Conservation (phyloP, 92 coral and sea anemone species). For the Anthopleura xanthogrammica region DNA sequence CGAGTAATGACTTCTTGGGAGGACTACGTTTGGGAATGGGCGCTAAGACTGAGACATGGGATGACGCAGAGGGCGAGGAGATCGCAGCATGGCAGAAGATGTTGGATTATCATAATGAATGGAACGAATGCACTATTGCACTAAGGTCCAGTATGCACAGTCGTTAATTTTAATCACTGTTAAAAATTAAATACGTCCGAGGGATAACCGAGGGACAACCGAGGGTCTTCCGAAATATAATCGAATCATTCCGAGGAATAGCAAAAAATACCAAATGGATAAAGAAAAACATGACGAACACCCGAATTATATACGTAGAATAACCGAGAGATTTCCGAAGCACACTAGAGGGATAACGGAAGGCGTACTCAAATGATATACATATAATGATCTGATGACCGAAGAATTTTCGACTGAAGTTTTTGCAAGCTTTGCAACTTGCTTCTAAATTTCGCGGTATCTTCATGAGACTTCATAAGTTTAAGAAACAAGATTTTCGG, state of each 20-base stretch:
- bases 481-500: neutral
- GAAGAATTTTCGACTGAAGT: neutral
- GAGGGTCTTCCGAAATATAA: neutral
- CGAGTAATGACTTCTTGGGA: slow-evolving; percentile 95
- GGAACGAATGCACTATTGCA: slow-evolving; percentile 72
- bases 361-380: too few relatives aligned
- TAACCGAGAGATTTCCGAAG: too few relatives aligned
- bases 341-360: too few relatives aligned
- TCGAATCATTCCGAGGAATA: neutral
- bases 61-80: slow-evolving; percentile 86
- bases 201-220: too few relatives aligned
- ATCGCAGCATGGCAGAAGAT: slow-evolving; percentile 87
- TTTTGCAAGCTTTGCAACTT: neutral
- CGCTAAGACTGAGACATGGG: slow-evolving; percentile 76
- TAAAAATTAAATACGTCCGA: too few relatives aligned
- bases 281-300: too few relatives aligned
- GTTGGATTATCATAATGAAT: slow-evolving; percentile 78
- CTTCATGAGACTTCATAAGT: too few relatives aligned
- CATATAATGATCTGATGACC: neutral
- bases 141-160: slow-evolving; percentile 93
- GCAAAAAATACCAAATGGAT: neutral
- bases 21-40: slow-evolving; percentile 95
- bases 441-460: neutral
- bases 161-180: slow-evolving; percentile 24
- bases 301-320: too few relatives aligned